A percentile compares a stretch with the other conserved stretches of the same genome.
Conservation (phyloP, 2,797 vertebrate genomes). For the Knipowitschia caucasica region DNA sequence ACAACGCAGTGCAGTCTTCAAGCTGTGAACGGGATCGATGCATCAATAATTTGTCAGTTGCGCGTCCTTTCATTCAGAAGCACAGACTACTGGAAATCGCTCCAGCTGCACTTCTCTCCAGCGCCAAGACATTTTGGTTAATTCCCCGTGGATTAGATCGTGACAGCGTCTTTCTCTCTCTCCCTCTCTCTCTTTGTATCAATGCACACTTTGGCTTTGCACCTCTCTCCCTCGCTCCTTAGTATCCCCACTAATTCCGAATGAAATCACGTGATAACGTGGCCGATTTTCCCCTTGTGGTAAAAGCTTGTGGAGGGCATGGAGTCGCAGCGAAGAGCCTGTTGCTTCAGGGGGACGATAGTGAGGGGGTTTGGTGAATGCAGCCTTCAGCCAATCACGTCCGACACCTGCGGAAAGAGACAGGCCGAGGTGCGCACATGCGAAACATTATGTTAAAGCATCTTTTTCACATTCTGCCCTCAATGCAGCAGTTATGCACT, state of each 20-base stretch:
- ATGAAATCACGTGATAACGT: constrained; percentile 67
- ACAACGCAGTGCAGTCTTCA: constrained; percentile 15
- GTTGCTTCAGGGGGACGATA: not conserved
- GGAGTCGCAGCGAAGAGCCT: constrained; percentile 17
- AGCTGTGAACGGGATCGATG: constrained; percentile 27
- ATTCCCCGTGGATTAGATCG: constrained; percentile 22
- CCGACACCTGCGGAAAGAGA: constrained; percentile 62
- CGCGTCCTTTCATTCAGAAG: constrained; percentile 46
- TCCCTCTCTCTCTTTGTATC: constrained; percentile 19
- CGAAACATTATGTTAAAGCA: no score
- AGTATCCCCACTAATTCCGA: constrained; percentile 63
- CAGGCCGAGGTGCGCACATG: constrained; percentile 13
- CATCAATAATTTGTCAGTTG: constrained; percentile 41
- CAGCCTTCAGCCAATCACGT: constrained; percentile 64
- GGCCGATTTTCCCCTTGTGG: constrained; percentile 35
- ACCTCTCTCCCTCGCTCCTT: constrained; percentile 49
- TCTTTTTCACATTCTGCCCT: no score
- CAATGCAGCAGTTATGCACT: no score
- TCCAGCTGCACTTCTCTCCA: constrained; percentile 36
- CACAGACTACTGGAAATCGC: constrained; percentile 30
- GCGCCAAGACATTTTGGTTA: constrained; percentile 38
- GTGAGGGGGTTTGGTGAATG: not conserved
- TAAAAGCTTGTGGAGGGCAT: no score
- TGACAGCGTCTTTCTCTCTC: constrained; percentile 12
- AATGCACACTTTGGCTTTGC: constrained; percentile 10